These are phyloP conservation scores for Aphelenchoides besseyi DNA, from an alignment of 1,140 invertebrate species.

Conservation along the genomic window DNA sequence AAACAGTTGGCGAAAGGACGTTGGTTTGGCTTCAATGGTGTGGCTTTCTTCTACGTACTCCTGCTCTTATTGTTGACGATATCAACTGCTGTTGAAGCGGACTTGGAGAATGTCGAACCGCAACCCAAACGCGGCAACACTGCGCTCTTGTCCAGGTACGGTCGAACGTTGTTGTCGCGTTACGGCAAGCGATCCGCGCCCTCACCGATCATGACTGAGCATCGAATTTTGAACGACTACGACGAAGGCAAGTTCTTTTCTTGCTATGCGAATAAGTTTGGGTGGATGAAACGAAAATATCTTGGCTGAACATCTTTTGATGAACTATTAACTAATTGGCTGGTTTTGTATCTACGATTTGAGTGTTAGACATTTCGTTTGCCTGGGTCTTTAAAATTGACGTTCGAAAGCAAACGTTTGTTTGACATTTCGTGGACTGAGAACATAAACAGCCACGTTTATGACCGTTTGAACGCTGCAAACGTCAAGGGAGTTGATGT, in stretches of 20 bases:
- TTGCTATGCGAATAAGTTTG: not conserved
- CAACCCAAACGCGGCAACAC: constrained; percentile 25
- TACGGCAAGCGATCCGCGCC: constrained; percentile 29
- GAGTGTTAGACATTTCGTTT: no score
- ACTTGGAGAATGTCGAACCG: constrained; percentile 21
- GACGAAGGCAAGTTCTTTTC: not conserved
- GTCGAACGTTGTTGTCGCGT: constrained; percentile 29
- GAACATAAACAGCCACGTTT: no score
- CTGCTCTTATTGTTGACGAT: constrained; percentile 1
- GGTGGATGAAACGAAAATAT: not conserved
- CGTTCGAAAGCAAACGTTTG: no score
- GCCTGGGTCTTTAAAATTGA: no score
- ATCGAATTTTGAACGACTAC: not conserved
- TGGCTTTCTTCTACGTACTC: not conserved
- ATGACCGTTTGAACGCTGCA: no score
- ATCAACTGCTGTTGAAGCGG: constrained; percentile 3
- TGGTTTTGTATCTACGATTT: no score
- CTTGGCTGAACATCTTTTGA: not conserved
- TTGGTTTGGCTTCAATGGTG: no score
- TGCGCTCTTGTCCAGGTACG: constrained; percentile 30
- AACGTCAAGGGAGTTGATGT: no score
- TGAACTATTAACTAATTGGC: no score
- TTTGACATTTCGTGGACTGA: no score
- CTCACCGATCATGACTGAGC: constrained; percentile 13
- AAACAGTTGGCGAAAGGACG: not conserved